Percentiles rank a stretch among this genome's conserved stretches.
phyloP scores from a whole-genome alignment of 2,888 invertebrate species.

The Leptura quadrifasciata region DNA sequence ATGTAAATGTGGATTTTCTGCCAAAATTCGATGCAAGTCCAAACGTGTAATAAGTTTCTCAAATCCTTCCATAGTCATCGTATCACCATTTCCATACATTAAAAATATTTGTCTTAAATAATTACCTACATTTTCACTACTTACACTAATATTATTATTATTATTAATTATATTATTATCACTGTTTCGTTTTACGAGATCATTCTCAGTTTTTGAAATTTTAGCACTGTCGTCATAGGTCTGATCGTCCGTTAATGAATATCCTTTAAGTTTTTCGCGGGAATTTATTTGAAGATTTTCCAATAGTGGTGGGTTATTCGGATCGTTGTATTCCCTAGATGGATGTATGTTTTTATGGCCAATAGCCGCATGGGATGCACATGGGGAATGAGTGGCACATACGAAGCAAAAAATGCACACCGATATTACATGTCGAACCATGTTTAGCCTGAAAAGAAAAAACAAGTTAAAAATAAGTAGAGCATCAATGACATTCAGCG shows the following conservation, averaged over 20 bases:
- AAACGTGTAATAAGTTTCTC: constrained; percentile 78
- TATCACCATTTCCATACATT: constrained; percentile 80
- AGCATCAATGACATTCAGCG: too few species aligned
- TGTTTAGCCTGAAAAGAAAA: constrained; percentile 48
- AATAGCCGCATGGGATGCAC: constrained; percentile 80
- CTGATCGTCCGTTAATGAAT: constrained; percentile 49
- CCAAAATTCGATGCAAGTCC: constrained; percentile 11
- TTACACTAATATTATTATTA: constrained; percentile 57
- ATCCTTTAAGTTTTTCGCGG: constrained; percentile 61
- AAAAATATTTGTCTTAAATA: constrained; percentile 82
- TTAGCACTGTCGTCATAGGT: constrained; percentile 47
- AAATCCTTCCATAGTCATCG: constrained; percentile 82
- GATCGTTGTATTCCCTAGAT: constrained; percentile 59
- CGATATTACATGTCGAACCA: constrained; percentile 82
- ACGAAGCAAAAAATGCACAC: constrained; percentile 90
- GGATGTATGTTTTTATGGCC: constrained; percentile 59
- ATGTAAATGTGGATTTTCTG: constrained; percentile 28
- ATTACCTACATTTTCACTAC: constrained; percentile 69
- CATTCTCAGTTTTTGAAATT: constrained; percentile 18
- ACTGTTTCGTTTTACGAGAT: constrained; percentile 52
- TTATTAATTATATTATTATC: constrained; percentile 46
- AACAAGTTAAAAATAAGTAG: not conserved
- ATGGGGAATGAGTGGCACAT: constrained; percentile 85
- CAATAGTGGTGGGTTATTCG: constrained; percentile 51
- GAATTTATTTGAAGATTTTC: constrained; percentile 48